Base-by-base conservation (phyloP, 2,113 vertebrate genomes). In the Corydoras sp. region DNA sequence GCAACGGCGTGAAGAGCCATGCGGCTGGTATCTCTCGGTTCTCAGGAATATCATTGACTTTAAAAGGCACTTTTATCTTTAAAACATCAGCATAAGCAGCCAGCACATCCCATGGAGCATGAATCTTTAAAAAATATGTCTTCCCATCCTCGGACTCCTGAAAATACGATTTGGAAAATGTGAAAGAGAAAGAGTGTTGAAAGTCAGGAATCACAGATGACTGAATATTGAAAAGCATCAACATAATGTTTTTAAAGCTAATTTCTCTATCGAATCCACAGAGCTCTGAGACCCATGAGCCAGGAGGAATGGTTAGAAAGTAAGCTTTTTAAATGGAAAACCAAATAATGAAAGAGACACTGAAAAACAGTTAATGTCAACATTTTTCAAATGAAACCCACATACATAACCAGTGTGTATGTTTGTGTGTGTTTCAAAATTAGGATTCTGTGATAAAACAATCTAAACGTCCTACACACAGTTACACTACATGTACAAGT, bases 51-150 rank as follows among this genome's bases (percentile, higher is more conserved):
- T 96, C 93, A 3, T 89, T 96, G 71, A 86, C 87, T 76, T 84
- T 92, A 83, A 99, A 94, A 55, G 96, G 96, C 82, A 95, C 92
- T 83, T 96, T 98, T 69, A 99, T 92, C 67, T 95, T 95, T 74
- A 99, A 77, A 35, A 98, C 89, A 68, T 98, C 95, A 0, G 96
- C 97, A 0, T 98, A 96, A 0, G 91, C 95, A 79, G 90, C 86
- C 76, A 99, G 83, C n/a, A 97, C 92, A 8, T 96, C 93, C 95
- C 95, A 98, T 0, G 97, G 94, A 0, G 95, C 93, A 0, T 99
- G 97, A 75, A 99, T 92, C 88, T 99, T 99, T 61, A 98, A 82
- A 84, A 94, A 99, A 65, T 90, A 98, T 0, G 93, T 96, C 83
- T 86, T 94, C 7, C 92, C 92, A 69, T 96, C 92, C 75, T 98